phyloP scores from a whole-genome alignment of 2,113 vertebrate genomes.

The Hiodon tergisus region DNA sequence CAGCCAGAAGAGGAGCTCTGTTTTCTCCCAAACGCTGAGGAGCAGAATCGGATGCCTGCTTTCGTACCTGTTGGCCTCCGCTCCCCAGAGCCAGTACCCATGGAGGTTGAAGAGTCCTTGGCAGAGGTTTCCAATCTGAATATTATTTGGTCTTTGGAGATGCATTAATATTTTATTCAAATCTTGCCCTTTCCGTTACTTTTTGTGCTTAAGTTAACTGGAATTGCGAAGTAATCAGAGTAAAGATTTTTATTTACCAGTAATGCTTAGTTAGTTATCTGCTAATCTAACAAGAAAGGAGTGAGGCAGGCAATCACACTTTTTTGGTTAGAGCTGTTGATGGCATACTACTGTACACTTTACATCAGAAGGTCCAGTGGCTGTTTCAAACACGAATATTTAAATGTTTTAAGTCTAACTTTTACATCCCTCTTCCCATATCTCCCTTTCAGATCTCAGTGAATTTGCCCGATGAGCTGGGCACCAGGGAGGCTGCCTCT shows the following conservation, averaged over 20 bases:
- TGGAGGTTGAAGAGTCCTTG: slow-evolving; percentile 73
- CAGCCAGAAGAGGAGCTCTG: slow-evolving; percentile 50
- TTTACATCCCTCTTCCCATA: too few species aligned
- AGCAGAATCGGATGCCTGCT: slow-evolving; percentile 68
- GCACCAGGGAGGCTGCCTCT: neutral
- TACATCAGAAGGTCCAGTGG: too few species aligned
- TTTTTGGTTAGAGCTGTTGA: too few species aligned
- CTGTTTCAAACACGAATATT: too few species aligned
- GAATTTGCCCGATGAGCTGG: neutral
- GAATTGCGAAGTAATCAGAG: too few species aligned
- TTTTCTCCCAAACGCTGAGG: slow-evolving; percentile 52
- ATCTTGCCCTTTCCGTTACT: neutral
- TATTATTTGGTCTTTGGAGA: neutral
- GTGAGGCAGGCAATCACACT: too few species aligned
- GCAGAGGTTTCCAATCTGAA: neutral
- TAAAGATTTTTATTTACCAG: too few species aligned
- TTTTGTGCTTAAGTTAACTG: neutral
- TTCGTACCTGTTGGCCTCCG: slow-evolving; percentile 78
- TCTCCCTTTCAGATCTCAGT: neutral
- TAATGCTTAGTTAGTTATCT: too few species aligned
- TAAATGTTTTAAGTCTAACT: too few species aligned
- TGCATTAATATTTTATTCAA: neutral
- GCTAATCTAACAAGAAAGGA: too few species aligned
- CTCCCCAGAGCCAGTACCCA: slow-evolving; percentile 60
- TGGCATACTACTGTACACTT: too few species aligned